phyloP scores from a whole-genome alignment of 2,888 invertebrate genomes.

The Dromius quadrimaculatus region DNA sequence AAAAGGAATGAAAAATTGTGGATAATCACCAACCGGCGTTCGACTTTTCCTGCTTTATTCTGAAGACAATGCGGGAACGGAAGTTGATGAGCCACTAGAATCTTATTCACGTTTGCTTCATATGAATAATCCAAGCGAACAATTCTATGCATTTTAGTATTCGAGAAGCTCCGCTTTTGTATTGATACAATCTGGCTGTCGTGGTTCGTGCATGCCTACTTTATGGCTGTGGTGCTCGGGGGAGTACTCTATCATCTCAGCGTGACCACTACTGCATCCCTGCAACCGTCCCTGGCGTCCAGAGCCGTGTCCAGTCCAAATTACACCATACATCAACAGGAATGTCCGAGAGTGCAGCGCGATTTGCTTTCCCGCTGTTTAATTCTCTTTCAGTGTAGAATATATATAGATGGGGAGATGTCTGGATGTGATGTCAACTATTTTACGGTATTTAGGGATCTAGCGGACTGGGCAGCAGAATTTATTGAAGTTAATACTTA shows the following conservation, averaged over 20 bases:
- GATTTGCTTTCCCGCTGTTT: conserved; percentile 11
- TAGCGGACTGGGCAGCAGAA: no score
- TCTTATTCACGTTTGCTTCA: conserved; percentile 1
- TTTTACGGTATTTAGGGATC: conserved; percentile 4
- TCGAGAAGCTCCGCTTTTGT: conserved; percentile 3
- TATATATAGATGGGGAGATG: conserved; percentile 1
- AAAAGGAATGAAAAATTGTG: no score
- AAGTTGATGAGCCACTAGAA: no score
- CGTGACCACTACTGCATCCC: conserved; percentile 2
- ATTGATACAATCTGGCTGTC: conserved; percentile 34
- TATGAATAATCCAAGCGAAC: conserved; percentile 3
- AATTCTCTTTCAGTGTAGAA: conserved; percentile 9
- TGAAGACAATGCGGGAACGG: no score
- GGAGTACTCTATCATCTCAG: conserved; percentile 37
- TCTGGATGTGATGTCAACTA: conserved; percentile 6
- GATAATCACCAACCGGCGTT: no score
- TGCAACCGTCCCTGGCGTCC: neutral
- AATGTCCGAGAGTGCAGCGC: conserved; percentile 8
- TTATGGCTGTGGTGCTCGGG: conserved; percentile 21
- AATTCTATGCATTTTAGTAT: conserved; percentile 9
- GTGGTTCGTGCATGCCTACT: conserved; percentile 15
- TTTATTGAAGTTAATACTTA: no score
- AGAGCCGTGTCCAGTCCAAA: conserved; percentile 40
- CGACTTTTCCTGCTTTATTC: no score
- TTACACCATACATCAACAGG: conserved; percentile 44